These are phyloP conservation scores for Cephus pulcher DNA, from an alignment of 2,888 invertebrate genomes.

Conservation along the genomic window DNA sequence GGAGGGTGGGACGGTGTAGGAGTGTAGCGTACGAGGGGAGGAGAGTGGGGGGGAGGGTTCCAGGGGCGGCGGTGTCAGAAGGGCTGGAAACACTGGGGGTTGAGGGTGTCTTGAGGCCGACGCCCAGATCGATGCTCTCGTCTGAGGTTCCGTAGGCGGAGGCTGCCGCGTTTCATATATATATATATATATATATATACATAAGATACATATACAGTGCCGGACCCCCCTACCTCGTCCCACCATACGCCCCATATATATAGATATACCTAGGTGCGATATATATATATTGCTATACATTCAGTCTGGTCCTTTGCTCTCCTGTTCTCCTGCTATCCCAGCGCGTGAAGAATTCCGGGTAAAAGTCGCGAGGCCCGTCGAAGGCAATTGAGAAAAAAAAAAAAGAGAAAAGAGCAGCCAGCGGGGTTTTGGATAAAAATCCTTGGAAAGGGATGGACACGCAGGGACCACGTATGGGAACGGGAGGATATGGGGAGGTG, in stretches of 20 bases:
- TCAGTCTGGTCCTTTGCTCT: background rate
- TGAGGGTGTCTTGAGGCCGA: slow-evolving; percentile 57
- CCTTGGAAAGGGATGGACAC: background rate
- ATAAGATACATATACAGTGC: background rate
- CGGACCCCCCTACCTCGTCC: slow-evolving; percentile 13
- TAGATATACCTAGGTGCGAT: background rate
- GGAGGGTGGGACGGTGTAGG: slow-evolving; percentile 12
- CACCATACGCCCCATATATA: background rate
- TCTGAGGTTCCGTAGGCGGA: slow-evolving; percentile 60
- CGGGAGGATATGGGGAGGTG: background rate
- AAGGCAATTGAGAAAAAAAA: background rate
- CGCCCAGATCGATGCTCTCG: slow-evolving; percentile 64
- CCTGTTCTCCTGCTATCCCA: background rate
- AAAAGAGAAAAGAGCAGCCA: background rate
- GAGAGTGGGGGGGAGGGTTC: slow-evolving; percentile 9
- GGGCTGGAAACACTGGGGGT: slow-evolving; percentile 13
- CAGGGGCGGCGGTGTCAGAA: background rate
- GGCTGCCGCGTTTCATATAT: slow-evolving; percentile 33
- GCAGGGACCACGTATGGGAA: background rate
- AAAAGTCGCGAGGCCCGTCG: background rate
- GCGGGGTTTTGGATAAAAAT: background rate
- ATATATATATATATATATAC: background rate
- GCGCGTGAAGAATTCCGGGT: background rate
- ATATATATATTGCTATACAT: background rate
- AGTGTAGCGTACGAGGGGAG: slow-evolving; percentile 9